Evolutionary conservation across 2,113 vertebrate species (phyloP).

Genomic region (Caloenas nicobarica): DNA sequence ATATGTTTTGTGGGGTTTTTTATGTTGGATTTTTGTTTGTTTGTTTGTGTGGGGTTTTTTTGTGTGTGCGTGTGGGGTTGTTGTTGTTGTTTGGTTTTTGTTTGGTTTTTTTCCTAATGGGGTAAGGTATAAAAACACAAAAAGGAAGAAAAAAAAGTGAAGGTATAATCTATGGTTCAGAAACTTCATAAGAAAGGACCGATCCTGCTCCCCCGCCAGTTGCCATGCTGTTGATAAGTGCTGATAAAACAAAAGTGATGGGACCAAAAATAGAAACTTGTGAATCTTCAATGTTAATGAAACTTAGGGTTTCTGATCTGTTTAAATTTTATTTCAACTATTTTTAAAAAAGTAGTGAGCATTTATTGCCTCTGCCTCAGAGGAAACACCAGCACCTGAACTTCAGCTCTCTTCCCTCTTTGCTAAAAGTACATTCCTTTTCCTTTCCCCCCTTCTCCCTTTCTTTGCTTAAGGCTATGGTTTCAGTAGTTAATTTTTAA

Average conservation of each 20-base stretch:
- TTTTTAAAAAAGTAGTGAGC: background rate
- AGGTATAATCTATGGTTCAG: background rate
- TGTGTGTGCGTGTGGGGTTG: too few relatives aligned
- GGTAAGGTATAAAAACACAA: background rate
- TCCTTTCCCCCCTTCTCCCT: background rate
- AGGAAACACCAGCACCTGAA: background rate
- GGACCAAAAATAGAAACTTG: background rate
- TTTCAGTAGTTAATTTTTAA: conserved; percentile 66
- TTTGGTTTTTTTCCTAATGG: background rate
- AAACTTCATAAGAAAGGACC: background rate
- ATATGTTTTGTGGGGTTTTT: too few relatives aligned
- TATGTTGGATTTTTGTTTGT: too few relatives aligned
- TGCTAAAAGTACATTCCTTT: background rate
- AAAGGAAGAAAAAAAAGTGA: background rate
- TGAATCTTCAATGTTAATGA: background rate
- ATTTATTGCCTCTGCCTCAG: background rate
- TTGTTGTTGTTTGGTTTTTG: too few relatives aligned
- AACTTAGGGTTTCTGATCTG: background rate
- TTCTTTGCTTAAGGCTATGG: conserved; percentile 55
- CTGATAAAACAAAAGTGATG: background rate
- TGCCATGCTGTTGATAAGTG: background rate
- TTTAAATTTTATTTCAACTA: background rate
- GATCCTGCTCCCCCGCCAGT: background rate
- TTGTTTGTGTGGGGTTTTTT: too few relatives aligned
- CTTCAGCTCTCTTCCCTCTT: background rate